Percentiles rank a stretch among this genome's conserved stretches.
Conservation (phyloP, 2,888 invertebrate species). For the Conistra vaccinii region DNA sequence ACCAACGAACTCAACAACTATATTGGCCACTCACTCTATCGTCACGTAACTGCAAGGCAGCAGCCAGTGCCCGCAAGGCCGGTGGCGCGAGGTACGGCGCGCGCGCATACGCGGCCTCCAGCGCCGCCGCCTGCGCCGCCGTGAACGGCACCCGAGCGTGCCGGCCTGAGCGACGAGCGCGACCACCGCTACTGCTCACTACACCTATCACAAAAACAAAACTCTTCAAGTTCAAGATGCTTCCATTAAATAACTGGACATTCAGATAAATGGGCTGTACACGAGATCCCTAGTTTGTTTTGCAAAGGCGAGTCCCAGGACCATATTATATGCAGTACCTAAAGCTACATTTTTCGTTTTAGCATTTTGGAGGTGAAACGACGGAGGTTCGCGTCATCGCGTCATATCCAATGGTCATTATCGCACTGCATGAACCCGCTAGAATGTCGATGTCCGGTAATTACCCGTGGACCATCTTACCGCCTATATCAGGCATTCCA, state of each 20-base stretch:
- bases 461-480: background rate
- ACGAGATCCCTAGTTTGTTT: background rate
- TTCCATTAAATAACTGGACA: background rate
- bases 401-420: background rate
- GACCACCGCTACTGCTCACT: conserved; percentile 80
- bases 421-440: too few species aligned
- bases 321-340: background rate
- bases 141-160: conserved; percentile 94
- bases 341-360: background rate
- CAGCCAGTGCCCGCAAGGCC: conserved; percentile 92
- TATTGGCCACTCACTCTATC: conserved; percentile 89
- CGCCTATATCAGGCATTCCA: background rate
- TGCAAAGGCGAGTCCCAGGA: background rate
- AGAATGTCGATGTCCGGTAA: background rate
- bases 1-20: background rate
- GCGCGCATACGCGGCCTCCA: conserved; percentile 93
- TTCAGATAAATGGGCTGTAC: background rate
- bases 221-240: background rate
- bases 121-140: conserved; percentile 91
- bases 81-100: conserved; percentile 93
- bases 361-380: background rate
- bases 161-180: conserved; percentile 90
- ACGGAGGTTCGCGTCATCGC: background rate
- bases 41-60: conserved; percentile 92
- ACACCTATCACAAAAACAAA: conserved; percentile 70